These are phyloP conservation scores for Montipora capitata DNA, from an alignment of 92 coral and sea anemone genomes.

Conservation along the genomic window DNA sequence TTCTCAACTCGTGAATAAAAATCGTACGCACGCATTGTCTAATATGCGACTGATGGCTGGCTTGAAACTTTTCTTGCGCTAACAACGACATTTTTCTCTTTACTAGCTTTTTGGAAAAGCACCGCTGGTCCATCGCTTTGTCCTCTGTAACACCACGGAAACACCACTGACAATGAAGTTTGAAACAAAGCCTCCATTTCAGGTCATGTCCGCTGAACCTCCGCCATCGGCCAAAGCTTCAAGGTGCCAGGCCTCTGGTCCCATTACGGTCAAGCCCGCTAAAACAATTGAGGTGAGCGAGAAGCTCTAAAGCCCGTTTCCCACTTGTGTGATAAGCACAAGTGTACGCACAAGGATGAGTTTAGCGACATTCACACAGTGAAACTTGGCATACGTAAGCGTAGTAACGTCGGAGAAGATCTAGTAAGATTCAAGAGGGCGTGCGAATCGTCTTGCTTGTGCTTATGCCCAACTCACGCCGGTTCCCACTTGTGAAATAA, in stretches of 20 bases:
- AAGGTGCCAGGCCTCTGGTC: conserved; percentile 76
- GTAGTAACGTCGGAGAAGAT: too few relatives aligned
- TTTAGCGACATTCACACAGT: too few relatives aligned
- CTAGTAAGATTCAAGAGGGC: too few relatives aligned
- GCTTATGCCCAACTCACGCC: too few relatives aligned
- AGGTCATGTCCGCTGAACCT: conserved; percentile 78
- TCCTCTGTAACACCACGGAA: conserved; percentile 90
- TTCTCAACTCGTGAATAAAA: too few relatives aligned
- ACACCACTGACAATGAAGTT: conserved; percentile 85
- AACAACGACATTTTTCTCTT: neutral
- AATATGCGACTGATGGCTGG: neutral
- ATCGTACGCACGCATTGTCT: too few relatives aligned
- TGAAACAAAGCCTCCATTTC: conserved; percentile 82
- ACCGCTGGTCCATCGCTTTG: conserved; percentile 82
- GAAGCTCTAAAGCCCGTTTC: too few relatives aligned
- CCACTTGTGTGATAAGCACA: too few relatives aligned
- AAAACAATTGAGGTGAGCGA: conserved; percentile 89
- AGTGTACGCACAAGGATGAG: too few relatives aligned
- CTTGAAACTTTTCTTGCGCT: neutral
- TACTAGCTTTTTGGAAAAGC: conserved; percentile 45
- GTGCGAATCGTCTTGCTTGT: too few relatives aligned
- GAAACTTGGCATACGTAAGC: too few relatives aligned
- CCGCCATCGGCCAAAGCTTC: conserved; percentile 90
- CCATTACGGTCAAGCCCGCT: conserved; percentile 88
- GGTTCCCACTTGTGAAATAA: too few relatives aligned